Evolutionary conservation across 2,888 invertebrate genomes (phyloP).

Genomic region (Schizaphis graminum): DNA sequence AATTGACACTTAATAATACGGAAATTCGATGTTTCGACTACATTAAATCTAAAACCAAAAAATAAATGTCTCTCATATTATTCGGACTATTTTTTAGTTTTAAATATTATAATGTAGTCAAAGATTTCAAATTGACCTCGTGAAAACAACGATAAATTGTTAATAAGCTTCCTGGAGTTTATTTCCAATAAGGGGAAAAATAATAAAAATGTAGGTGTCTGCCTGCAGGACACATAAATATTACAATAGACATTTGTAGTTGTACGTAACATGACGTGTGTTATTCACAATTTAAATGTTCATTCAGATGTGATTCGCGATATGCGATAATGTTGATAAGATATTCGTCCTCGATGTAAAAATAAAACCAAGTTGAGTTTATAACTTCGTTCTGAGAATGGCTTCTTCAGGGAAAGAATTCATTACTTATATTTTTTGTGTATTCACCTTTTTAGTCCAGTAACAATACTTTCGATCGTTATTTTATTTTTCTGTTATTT

Average conservation of each 20-base stretch:
- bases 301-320: background rate
- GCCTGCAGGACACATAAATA: background rate
- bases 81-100: background rate
- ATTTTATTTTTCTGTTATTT: background rate
- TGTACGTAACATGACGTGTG: background rate
- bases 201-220: background rate
- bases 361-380: background rate
- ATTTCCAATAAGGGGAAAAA: background rate
- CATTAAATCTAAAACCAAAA: too few species aligned
- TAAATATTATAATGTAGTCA: background rate
- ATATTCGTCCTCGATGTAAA: background rate
- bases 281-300: background rate
- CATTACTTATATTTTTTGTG: background rate
- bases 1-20: background rate
- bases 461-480: background rate
- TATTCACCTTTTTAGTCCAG: conserved; percentile 36
- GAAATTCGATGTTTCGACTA: too few species aligned
- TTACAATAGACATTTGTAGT: background rate
- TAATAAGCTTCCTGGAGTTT: background rate
- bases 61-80: background rate
- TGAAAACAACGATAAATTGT: conserved; percentile 1
- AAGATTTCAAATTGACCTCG: background rate
- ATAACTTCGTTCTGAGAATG: background rate
- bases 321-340: background rate
- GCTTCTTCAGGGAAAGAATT: background rate